Base-by-base conservation (phyloP, 2,888 invertebrate genomes). In the Ormyrus labotus region DNA sequence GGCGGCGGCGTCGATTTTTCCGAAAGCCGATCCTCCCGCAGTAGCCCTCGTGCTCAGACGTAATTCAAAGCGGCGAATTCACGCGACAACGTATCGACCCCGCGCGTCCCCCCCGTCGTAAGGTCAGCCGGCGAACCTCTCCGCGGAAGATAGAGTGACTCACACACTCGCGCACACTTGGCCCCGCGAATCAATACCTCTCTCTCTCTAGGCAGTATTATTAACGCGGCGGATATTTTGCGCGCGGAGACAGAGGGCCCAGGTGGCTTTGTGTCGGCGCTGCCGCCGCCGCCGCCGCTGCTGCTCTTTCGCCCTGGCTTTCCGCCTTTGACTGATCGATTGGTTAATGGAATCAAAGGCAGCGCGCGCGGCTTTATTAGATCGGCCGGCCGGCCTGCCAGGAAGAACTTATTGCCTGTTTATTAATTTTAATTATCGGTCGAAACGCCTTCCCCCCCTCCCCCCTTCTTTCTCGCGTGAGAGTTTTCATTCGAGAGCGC, bases 121-220 rank as follows among this genome's bases (percentile, higher is more conserved):
- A 77, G 77, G 70, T 70, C 70, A 77, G 58, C 45, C 71, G 60
- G 53, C 70, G 70, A 77, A 64, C 76, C 72, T 51, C 57, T 50
- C 70, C 71, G n/a, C 70, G 75, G 60, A 67, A 75, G 65, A 84
- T 80, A 74, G 84, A 84, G 76, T 85, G 84, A 85, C 83, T 85
- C 84, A 85, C 71, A 9, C 65, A 19, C 19, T 19, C 19, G 19
- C 19, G 19, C 19, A 68, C 67, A 64, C 64, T 19, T 19, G 19
- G 19, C 19, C 19, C 48, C 63, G 82, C 84, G 73, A 86, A 87
- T 86, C 85, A 83, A 86, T 85, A 86, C 84, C 80, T 83, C 82
- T 78, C 75, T 13, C 50, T 34, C 34, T 47, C 69, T 67, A 53
- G 51, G 19, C 19, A 19, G 78, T 79, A 79, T 79, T 68, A 78